Base-by-base conservation (phyloP, 2,797 vertebrate species). In the Propithecus perrieri region DNA sequence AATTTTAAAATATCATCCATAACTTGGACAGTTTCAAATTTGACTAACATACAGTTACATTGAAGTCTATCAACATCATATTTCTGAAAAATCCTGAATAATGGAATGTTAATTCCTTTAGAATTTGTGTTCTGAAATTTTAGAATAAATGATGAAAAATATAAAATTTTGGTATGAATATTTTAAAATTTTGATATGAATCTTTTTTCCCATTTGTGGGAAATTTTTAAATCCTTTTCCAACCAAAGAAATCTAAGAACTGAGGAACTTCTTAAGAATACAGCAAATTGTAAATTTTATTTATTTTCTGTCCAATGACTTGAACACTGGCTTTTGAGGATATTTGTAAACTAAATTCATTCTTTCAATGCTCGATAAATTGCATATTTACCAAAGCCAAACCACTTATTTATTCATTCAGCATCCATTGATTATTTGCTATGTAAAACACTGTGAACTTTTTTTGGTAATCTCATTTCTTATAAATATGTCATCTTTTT, bases 181-280 rank as follows among this genome's bases (percentile, higher is more conserved):
- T 55, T 90, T 57, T 30, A 67, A 22, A 85, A 57, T 85, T 96
- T 95, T 72, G 28, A 4, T 48, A 12, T 35, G 22, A 17, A 12
- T 85, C 17, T 61, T 90, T 57, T 76, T 74, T 81, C 20, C 22
- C 15, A 63, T 65, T 87, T 78, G n/a, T 61, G 9, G 1, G 17
- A 20, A 71, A 59, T 71, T 59, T 95, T 89, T 53, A 88, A 90
- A 89, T 69, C 14, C 6, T 71, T 15, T 65, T 10, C 7, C 46
- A 55, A 78, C 11, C 12, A 78, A 95, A 95, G 13, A 96, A 81
- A 78, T 80, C 18, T 76, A 85, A 91, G 43, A 87, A 50, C n/a
- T 35, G 28, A 41, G 26, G 43, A 10, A 41, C 48, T 90, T 92
- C 28, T 87, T 67, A 81, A 65, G 4, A 92, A 79, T 71, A 67